A percentile compares a stretch with the other conserved stretches of the same genome.
These are phyloP conservation scores for Myotis daubentonii DNA, from an alignment of 2,797 vertebrate species.

Conservation along the genomic window DNA sequence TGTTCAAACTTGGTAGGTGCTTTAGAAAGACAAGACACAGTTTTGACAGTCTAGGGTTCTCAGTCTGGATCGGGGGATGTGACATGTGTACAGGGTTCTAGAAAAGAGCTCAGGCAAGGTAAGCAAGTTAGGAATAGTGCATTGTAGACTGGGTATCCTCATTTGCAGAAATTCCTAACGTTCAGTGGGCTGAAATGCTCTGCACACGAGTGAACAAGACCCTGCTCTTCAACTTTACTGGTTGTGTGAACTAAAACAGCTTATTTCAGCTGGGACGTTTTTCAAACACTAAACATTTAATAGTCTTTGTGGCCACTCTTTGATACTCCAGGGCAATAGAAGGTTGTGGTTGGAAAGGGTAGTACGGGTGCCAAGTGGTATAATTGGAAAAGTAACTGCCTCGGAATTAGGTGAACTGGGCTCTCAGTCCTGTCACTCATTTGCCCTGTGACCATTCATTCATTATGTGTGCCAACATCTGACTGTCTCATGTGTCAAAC, in stretches of 20 bases:
- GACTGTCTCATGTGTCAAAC: background rate
- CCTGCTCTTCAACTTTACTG: background rate
- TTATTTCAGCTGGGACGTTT: conserved; percentile 14
- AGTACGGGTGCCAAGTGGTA: background rate
- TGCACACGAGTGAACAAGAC: background rate
- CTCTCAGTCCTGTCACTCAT: background rate
- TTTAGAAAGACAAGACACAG: conserved; percentile 1
- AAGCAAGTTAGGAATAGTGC: background rate
- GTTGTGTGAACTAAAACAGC: background rate
- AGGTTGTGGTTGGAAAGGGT: background rate
- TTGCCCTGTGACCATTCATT: background rate
- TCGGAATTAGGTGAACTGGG: background rate
- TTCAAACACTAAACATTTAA: background rate
- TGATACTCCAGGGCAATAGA: background rate
- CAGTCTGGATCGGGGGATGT: background rate
- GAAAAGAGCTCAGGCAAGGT: background rate
- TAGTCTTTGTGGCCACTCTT: background rate
- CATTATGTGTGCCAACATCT: background rate
- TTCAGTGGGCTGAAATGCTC: background rate
- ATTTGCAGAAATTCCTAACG: background rate
- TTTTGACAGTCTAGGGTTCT: background rate
- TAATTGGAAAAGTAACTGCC: background rate
- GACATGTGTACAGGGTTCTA: background rate
- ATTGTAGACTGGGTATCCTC: background rate
- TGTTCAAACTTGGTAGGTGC: background rate